phyloP scores from a whole-genome alignment of 1,140 invertebrate genomes.

The Parapsyche elsis region DNA sequence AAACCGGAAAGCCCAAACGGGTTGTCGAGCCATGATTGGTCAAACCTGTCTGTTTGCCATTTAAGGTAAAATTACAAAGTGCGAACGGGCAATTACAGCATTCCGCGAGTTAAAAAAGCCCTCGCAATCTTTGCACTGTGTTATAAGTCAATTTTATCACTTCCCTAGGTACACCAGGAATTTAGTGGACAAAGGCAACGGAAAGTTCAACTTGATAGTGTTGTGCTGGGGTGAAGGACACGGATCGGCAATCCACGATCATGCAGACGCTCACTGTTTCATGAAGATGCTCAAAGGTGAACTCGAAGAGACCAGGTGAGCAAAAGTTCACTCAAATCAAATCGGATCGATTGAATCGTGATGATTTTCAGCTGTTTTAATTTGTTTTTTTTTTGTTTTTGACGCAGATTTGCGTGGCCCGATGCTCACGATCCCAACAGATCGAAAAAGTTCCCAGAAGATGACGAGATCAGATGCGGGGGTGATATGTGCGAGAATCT shows the following conservation, averaged over 20 bases:
- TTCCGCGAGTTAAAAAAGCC: background rate
- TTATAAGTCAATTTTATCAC: background rate
- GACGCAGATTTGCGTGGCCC: constrained; percentile 49
- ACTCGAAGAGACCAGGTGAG: constrained; percentile 73
- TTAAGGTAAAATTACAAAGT: background rate
- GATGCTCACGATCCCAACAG: constrained; percentile 38
- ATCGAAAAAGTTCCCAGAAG: constrained; percentile 32
- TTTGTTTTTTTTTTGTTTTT: background rate
- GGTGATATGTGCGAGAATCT: constrained; percentile 50
- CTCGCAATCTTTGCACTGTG: too few species aligned
- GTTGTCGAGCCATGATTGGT: background rate
- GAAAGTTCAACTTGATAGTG: constrained; percentile 97
- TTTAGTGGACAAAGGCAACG: constrained; percentile 94
- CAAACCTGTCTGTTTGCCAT: background rate
- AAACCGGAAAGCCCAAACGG: constrained; percentile 2
- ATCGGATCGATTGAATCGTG: too few species aligned
- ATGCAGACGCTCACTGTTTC: constrained; percentile 96
- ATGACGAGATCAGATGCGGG: constrained; percentile 47
- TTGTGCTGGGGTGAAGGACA: constrained; percentile 97
- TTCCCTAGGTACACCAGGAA: constrained; percentile 89
- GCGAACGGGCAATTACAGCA: background rate
- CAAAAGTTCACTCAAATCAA: too few species aligned
- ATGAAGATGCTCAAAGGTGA: constrained; percentile 90
- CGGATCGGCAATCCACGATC: constrained; percentile 95
- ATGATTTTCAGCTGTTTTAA: background rate